Base-by-base conservation (phyloP, 2,113 vertebrate genomes). In the Cavia porcellus region DNA sequence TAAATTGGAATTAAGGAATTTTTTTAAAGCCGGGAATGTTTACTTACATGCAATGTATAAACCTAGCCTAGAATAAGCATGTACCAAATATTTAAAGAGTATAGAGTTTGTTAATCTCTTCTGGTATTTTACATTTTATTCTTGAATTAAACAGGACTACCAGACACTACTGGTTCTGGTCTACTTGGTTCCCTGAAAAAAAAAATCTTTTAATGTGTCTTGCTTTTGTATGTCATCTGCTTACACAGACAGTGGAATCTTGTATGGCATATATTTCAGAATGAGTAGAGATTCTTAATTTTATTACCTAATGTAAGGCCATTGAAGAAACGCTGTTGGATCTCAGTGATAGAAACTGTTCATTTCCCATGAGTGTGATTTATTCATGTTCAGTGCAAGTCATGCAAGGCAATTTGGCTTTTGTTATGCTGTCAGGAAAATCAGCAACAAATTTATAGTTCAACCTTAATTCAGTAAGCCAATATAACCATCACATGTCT, bases 371-470 rank as follows among this genome's bases (percentile, higher is more conserved):
- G 38, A 38, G 25, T 57, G 38, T n/a, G 9, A 19, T 79, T 86
- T 88, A 72, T 57, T 86, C 11, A 79, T 70, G 61, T 47, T 77
- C 50, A 70, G n/a, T 61, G 66, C 45, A 80, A 93, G 91, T 72
- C 35, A 68, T n/a, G 13, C 55, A 55, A 68, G 42, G 28, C 50
- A 77, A 68, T 74, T 59, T 81, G 55, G 70, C 35, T 96, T 90
- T 62, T 90, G n/a, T 28, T 94, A 74, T 50, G 24, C 47, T 90
- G 32, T 79, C n/a, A 81, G 77, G 74, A 68, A 89, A 90, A 55
- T 42, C 14, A 86, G 52, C 80, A 86, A 62, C 68, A 80, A 72
- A 79, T 77, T 68, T 82, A 70, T 19, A 83, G 35, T 87, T 96
- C 35, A 77, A 20, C 52, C 28, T 74, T 77, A 82, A 92, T 30